A percentile compares a stretch with the other conserved stretches of the same genome.
Evolutionary conservation across 2,888 invertebrate species (phyloP).

Genomic region (Odontothrips loti): DNA sequence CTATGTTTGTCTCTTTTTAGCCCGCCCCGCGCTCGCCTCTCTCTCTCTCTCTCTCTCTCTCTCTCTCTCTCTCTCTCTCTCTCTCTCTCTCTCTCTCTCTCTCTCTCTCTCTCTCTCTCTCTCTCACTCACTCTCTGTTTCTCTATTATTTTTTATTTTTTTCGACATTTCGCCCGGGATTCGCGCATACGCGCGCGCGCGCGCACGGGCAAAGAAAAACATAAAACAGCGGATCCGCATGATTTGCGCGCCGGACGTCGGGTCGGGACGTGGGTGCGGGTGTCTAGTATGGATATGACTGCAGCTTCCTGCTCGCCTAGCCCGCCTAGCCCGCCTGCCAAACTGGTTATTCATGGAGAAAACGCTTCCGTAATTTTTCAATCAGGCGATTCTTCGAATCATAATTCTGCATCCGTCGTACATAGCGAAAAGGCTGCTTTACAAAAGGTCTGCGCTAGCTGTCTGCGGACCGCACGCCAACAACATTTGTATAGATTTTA

Average conservation of each 20-base stretch:
- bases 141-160: background rate
- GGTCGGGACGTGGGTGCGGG: background rate
- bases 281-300: background rate
- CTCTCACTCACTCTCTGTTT: too few relatives aligned
- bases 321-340: background rate
- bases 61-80: too few relatives aligned
- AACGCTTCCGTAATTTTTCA: conserved; percentile 26
- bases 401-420: background rate
- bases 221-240: conserved; percentile 1
- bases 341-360: conserved; percentile 25
- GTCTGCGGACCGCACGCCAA: background rate
- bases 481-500: background rate
- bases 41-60: too few relatives aligned
- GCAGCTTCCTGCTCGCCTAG: background rate
- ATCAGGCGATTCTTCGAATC: conserved; percentile 6
- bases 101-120: too few relatives aligned
- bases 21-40: too few relatives aligned
- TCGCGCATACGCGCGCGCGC: background rate
- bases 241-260: background rate
- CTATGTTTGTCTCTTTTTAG: conserved; percentile 11
- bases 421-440: background rate
- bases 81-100: too few relatives aligned
- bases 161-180: background rate
- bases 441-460: too few relatives aligned
- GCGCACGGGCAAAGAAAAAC: background rate